Evolutionary conservation across 2,888 invertebrate species (phyloP), one percentile per base, ranked within the genome.

Genomic region (Pseudeuparius sepicola): DNA sequence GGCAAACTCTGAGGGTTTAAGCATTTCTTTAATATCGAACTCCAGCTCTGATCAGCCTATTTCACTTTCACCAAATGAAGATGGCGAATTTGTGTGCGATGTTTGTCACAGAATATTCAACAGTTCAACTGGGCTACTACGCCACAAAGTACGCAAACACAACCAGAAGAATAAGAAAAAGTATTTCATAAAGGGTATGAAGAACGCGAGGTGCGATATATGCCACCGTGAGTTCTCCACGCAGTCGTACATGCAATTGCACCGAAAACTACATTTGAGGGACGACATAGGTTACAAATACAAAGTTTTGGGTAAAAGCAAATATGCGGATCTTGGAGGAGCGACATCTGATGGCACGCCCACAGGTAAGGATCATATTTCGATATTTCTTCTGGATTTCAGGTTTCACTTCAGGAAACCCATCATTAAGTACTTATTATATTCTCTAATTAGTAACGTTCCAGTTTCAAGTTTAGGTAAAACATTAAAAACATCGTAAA

Each of bases 131-230:
- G 58, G 59, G 6, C 37, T 60, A 18, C 42, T 56, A n/a, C 44
- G 59, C 30, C 59, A 60, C 37, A 56, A 57, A 42, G 54, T 57
- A 14, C 47, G 57, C 13, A 55, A 57, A 42, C 60, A 60, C 39
- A 51, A 57, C 30, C 54, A 55, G 38, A 54, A 50, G 38, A 54
- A 50, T 33, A 51, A 53, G 26, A 56, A 56, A 39, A 57, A 57
- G 34, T 60, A 59, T 42, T 61, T 59, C 36, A 53, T 59, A 11
- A 61, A 61, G 40, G 60, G 60, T 4, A 56, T 57, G 59, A 61
- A 61, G 36, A 58, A 56, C 41, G 60, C 59, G 3, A 52, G 44
- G 40, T 61, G 61, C 49, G 56, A 59, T 49, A 59, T 60, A 41
- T 61, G 61, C 38, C 56, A 60, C 32, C 46, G 57, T 11, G 57